A percentile compares a stretch with the other conserved stretches of the same genome.
Conservation (phyloP, 1,140 invertebrate species). For the Hypothenemus hampei region DNA sequence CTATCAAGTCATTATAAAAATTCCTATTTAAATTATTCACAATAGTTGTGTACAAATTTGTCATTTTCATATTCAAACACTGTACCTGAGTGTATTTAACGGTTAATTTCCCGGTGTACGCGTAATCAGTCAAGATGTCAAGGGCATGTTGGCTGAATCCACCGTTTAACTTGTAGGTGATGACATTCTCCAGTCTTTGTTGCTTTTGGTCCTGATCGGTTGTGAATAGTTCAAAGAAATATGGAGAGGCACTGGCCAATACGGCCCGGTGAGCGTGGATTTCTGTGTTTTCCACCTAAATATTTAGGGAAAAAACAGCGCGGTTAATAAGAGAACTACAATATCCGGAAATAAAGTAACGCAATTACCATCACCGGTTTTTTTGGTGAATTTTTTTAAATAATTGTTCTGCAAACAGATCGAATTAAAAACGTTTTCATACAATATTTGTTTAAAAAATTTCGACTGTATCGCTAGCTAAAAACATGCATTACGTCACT, state of each 20-base stretch:
- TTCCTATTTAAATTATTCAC: slow-evolving; percentile 33
- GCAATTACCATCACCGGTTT: slow-evolving; percentile 41
- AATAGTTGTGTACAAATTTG: neutral
- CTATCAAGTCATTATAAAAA: too few species aligned
- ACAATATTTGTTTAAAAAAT: too few species aligned
- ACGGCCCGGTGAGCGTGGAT: slow-evolving; percentile 72
- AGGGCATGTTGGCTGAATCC: slow-evolving; percentile 63
- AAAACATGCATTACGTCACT: too few species aligned
- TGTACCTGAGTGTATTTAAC: slow-evolving; percentile 45
- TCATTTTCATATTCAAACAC: neutral
- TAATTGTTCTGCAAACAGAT: slow-evolving; percentile 42
- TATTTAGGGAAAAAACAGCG: slow-evolving; percentile 6
- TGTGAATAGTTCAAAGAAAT: slow-evolving; percentile 72
- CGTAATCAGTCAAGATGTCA: slow-evolving; percentile 71
- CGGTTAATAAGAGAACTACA: slow-evolving; percentile 12
- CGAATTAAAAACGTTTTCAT: slow-evolving; percentile 41
- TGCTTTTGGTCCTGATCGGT: slow-evolving; percentile 52
- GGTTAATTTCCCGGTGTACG: slow-evolving; percentile 61
- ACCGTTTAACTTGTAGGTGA: slow-evolving; percentile 64
- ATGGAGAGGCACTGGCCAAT: slow-evolving; percentile 68
- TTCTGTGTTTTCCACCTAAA: slow-evolving; percentile 64
- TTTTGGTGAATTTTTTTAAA: too few species aligned
- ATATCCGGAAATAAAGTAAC: slow-evolving; percentile 33
- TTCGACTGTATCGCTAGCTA: too few species aligned
- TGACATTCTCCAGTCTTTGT: slow-evolving; percentile 47